Evolutionary conservation across 2,797 vertebrate species (phyloP), one percentile per base, ranked within the genome.

Genomic region (Cossypha caffra): DNA sequence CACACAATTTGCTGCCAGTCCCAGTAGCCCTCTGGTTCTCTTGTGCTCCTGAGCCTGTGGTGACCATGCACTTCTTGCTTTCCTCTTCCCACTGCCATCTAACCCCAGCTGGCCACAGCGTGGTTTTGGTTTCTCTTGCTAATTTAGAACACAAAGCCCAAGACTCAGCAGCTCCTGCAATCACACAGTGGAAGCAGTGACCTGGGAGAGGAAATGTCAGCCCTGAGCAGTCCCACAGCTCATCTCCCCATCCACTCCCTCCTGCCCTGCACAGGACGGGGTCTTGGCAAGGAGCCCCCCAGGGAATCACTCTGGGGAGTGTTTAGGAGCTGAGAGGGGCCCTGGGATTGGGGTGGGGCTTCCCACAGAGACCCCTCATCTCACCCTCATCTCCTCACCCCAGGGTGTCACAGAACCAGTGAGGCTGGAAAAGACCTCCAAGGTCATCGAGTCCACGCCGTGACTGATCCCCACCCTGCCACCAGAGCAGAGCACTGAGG

Each of bases 341-440:
- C 2, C 15, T 43, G 69, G 48, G 40, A 17, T 40, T 31, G 19
- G 19, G 25, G 24, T 26, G 37, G 23, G 25, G 5, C 6, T 69
- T 85, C 51, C 52, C 78, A 12, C 9, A 14, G 31, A 42, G 33
- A 43, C 7, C 11, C 4, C 18, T 79, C 23, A 16, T 24, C 9
- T 11, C 63, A 55, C 17, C 4, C 24, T 76, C 24, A 17, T 21
- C 9, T 84, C 12, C 62, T 69, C 64, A 45, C 13, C 4, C 21
- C 0, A 0, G 16, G 16, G 2, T 31, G 33, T 16, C 10, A 23
- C 29, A 40, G n/a, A 71, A 58, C 16, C 43, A 21, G 0, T 12
- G 11, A 51, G 13, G 8, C 1, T 58, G 33, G 52, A 31, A 45
- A 47, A 71, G 38, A 38, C 3, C 17, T 19, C 58, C 51, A 52